Evolutionary conservation across 2,888 invertebrate species (phyloP).

Genomic region (Dicyrtomina minuta): DNA sequence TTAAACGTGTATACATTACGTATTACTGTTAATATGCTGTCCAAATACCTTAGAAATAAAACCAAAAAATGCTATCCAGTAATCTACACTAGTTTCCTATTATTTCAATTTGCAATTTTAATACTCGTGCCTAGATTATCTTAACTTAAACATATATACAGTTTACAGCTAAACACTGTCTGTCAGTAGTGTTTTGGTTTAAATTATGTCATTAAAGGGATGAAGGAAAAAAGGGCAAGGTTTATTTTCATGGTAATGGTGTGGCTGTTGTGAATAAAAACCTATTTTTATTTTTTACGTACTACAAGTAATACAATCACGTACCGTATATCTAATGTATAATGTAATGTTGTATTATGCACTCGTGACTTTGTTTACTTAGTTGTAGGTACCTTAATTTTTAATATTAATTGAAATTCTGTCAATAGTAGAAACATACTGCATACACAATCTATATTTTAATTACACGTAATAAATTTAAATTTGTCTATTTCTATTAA

Average conservation of each 20-base stretch:
- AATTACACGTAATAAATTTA: not conserved
- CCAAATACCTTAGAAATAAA: too few species aligned
- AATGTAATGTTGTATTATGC: not conserved
- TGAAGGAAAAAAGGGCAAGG: not conserved
- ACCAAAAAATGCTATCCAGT: too few species aligned
- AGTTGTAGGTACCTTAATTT: slow-evolving; percentile 6
- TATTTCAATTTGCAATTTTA: too few species aligned
- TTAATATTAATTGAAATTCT: not conserved
- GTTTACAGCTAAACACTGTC: too few species aligned
- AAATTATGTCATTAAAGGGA: too few species aligned
- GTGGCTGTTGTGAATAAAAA: too few species aligned
- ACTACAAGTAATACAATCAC: not conserved
- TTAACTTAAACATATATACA: too few species aligned
- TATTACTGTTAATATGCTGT: too few species aligned
- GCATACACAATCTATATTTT: not conserved
- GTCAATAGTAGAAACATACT: slow-evolving; percentile 5
- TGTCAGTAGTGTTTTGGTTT: too few species aligned
- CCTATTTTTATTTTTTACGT: not conserved
- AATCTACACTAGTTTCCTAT: too few species aligned
- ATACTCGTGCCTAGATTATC: too few species aligned
- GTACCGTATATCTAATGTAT: slow-evolving; percentile 1
- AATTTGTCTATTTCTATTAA: not conserved
- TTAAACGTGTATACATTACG: too few species aligned
- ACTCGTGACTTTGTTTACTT: slow-evolving; percentile 1
- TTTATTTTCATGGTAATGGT: not conserved